phyloP scores from a whole-genome alignment of 2,888 invertebrate species.

The Ceramica pisi region DNA sequence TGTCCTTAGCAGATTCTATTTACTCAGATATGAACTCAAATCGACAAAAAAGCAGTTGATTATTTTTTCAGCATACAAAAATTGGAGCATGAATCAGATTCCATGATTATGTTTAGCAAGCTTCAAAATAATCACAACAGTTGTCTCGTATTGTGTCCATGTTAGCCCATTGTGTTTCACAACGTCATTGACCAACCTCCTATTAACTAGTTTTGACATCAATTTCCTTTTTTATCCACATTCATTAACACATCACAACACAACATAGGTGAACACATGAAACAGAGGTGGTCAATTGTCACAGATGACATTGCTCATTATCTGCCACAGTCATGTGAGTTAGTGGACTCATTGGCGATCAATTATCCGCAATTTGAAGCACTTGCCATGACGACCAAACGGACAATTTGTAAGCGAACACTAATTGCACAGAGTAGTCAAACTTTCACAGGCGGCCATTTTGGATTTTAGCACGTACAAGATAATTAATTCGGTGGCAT shows the following conservation, averaged over 20 bases:
- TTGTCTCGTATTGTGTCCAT: slow-evolving; percentile 18
- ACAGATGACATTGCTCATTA: slow-evolving; percentile 70
- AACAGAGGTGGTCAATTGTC: slow-evolving; percentile 67
- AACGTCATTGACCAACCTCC: slow-evolving; percentile 31
- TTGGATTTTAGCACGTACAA: slow-evolving; percentile 72
- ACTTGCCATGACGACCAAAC: slow-evolving; percentile 81
- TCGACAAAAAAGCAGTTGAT: background rate
- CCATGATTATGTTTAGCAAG: background rate
- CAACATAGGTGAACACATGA: slow-evolving; percentile 46
- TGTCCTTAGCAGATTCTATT: background rate
- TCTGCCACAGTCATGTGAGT: slow-evolving; percentile 80
- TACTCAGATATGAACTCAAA: background rate
- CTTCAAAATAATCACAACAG: slow-evolving; percentile 26
- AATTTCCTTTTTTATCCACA: slow-evolving; percentile 54
- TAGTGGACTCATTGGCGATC: slow-evolving; percentile 82
- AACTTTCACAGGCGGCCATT: slow-evolving; percentile 74
- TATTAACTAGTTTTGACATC: slow-evolving; percentile 55
- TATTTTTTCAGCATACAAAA: background rate
- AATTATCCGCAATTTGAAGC: slow-evolving; percentile 87
- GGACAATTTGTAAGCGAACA: slow-evolving; percentile 79
- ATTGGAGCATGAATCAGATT: background rate
- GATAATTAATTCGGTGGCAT: slow-evolving; percentile 76
- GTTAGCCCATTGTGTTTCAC: slow-evolving; percentile 39
- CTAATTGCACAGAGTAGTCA: slow-evolving; percentile 85
- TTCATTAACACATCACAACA: slow-evolving; percentile 58